Percentiles rank a stretch among this genome's conserved stretches.
phyloP scores from a whole-genome alignment of 2,888 invertebrate species.

The Drosophila prolongata region DNA sequence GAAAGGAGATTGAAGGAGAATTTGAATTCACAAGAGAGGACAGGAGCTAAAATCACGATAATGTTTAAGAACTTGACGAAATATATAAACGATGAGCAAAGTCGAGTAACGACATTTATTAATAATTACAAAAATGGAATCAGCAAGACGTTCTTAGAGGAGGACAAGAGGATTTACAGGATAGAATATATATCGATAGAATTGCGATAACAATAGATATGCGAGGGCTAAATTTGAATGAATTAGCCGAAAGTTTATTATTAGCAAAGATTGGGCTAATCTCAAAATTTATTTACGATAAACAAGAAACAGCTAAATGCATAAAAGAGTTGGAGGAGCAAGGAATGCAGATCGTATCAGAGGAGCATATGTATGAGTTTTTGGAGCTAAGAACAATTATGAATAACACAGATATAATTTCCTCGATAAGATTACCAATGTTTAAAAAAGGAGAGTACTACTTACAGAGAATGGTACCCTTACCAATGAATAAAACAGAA shows the following conservation, averaged over 20 bases:
- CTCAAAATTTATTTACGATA: neutral
- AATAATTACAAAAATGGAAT: neutral
- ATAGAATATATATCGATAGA: neutral
- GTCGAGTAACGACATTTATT: neutral
- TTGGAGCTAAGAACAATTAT: too few relatives aligned
- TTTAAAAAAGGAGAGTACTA: too few relatives aligned
- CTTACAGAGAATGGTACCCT: too few relatives aligned
- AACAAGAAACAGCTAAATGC: too few relatives aligned
- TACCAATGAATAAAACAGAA: too few relatives aligned
- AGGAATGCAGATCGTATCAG: too few relatives aligned
- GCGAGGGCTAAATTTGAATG: neutral
- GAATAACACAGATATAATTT: too few relatives aligned
- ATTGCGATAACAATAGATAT: slow-evolving; percentile 1
- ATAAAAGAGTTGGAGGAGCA: too few relatives aligned
- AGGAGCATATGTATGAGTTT: too few relatives aligned
- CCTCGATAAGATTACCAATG: too few relatives aligned
- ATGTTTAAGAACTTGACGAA: neutral
- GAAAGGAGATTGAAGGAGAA: neutral
- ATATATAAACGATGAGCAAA: neutral
- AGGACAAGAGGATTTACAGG: neutral
- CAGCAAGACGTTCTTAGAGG: neutral
- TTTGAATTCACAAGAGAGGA: neutral
- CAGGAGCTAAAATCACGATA: neutral
- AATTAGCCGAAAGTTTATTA: slow-evolving; percentile 1
- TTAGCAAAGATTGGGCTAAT: neutral